Evolutionary conservation across 2,888 invertebrate genomes (phyloP).

Genomic region (Cotesia congregata): DNA sequence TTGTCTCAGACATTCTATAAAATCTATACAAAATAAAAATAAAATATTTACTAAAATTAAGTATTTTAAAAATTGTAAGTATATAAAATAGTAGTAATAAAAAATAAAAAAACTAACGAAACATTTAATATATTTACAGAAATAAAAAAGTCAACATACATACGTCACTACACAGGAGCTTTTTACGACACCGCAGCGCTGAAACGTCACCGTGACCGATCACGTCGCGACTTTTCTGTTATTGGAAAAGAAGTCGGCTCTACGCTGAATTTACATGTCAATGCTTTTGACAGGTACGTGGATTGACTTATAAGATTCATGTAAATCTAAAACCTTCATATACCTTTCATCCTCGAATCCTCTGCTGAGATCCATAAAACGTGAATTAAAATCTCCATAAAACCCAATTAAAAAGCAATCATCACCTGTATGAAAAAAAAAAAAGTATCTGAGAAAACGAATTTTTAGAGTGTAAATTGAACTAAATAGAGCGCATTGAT

Average conservation of each 20-base stretch:
- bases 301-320: slow-evolving; percentile 15
- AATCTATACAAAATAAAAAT: no score
- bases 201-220: slow-evolving; percentile 55
- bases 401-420: background rate
- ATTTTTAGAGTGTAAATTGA: background rate
- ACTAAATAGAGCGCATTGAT: slow-evolving; percentile 13
- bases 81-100: no score
- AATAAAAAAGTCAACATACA: slow-evolving; percentile 56
- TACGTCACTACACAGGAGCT: slow-evolving; percentile 55
- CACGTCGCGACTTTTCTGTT: slow-evolving; percentile 53
- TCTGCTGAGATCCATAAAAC: background rate
- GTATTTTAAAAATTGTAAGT: no score
- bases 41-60: no score
- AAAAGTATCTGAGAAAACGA: background rate
- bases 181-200: slow-evolving; percentile 56
- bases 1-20: no score
- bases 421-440: background rate
- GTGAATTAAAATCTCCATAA: background rate
- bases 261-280: slow-evolving; percentile 56
- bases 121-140: slow-evolving; percentile 48
- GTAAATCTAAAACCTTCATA: background rate
- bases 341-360: background rate
- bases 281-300: slow-evolving; percentile 58
- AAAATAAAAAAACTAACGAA: background rate
- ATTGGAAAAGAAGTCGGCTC: slow-evolving; percentile 49